A percentile compares a stretch with the other conserved stretches of the same genome.
Conservation (phyloP, 2,888 invertebrate species). For the Teleiodes luculella region DNA sequence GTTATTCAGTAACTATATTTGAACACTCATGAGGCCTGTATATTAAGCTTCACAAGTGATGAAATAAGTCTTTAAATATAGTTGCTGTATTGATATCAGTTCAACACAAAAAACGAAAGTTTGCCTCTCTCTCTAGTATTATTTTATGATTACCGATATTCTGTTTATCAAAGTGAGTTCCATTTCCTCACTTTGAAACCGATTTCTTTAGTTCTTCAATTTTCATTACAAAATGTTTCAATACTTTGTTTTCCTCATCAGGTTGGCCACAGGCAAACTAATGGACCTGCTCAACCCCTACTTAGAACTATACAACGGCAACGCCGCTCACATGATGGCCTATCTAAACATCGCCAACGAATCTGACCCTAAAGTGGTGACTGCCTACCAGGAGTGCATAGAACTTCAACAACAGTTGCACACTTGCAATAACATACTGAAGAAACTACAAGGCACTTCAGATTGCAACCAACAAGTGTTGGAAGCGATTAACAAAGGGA, state of each 20-base stretch:
- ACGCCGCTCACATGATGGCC: conserved; percentile 90
- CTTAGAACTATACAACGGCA: conserved; percentile 87
- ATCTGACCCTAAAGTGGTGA: conserved; percentile 73
- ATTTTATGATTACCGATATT: too few species aligned
- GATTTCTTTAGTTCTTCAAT: too few species aligned
- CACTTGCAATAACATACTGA: conserved; percentile 86
- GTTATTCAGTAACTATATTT: too few species aligned
- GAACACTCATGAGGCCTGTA: too few species aligned
- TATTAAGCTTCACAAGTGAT: too few species aligned
- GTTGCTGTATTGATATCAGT: too few species aligned
- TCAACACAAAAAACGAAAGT: too few species aligned
- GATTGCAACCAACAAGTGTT: conserved; percentile 54
- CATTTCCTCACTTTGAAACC: too few species aligned
- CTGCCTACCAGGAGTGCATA: conserved; percentile 86
- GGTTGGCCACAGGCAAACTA: conserved; percentile 90
- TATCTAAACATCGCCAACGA: conserved; percentile 85
- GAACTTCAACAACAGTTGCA: conserved; percentile 94
- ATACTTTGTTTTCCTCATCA: conserved; percentile 60
- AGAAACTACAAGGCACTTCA: conserved; percentile 82
- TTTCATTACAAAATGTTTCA: too few species aligned
- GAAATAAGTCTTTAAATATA: too few species aligned
- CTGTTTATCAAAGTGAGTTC: too few species aligned
- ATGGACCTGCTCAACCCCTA: conserved; percentile 88
- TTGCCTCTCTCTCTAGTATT: too few species aligned
- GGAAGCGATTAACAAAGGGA: conserved; percentile 50